phyloP scores from a whole-genome alignment of 2,113 vertebrate genomes.

The Urocynchramus pylzowi region DNA sequence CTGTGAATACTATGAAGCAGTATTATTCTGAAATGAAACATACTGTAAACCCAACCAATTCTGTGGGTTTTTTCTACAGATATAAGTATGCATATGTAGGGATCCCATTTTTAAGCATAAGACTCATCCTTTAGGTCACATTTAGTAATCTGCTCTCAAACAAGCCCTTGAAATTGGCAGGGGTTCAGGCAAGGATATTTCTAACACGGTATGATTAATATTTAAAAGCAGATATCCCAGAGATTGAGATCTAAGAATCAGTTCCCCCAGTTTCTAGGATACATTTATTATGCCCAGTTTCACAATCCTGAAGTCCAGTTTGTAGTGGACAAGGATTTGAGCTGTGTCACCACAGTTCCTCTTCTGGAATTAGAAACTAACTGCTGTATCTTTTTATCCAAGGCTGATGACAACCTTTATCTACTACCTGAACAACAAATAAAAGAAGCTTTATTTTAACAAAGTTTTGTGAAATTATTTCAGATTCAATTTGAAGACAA shows the following conservation, averaged over 20 bases:
- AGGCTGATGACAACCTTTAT: not conserved
- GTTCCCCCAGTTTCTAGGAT: not conserved
- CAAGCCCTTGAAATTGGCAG: not conserved
- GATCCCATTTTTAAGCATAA: not conserved
- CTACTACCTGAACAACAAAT: not conserved
- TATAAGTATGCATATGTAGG: accelerated
- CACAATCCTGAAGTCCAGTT: not conserved
- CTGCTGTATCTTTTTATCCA: not conserved
- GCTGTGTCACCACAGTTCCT: not conserved
- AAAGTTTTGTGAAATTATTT: not conserved
- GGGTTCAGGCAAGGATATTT: not conserved
- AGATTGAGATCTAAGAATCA: not conserved
- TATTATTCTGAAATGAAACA: not conserved
- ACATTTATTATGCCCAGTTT: not conserved
- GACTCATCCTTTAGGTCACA: not conserved
- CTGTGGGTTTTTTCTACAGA: not conserved
- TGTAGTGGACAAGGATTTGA: not conserved
- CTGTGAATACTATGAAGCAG: not conserved
- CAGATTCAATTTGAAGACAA: not conserved
- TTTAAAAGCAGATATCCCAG: not conserved
- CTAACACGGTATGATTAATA: not conserved
- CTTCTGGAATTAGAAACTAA: not conserved
- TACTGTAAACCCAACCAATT: not conserved
- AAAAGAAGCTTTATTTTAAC: not conserved
- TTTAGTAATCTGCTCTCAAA: not conserved